Conservation (phyloP, 2,113 vertebrate genomes). For the Clarias magur region DNA sequence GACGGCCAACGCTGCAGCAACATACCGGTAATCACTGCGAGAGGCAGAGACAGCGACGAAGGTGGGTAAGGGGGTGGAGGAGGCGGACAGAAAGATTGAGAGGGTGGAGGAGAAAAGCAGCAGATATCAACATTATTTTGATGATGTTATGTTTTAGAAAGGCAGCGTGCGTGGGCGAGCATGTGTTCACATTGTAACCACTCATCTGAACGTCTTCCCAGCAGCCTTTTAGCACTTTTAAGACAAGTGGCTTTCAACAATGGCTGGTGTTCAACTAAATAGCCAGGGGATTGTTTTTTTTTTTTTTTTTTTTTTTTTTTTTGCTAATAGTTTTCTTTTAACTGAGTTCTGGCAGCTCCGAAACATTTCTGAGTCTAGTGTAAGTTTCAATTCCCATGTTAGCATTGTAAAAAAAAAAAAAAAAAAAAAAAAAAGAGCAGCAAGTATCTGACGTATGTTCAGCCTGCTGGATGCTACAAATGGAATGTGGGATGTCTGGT, state of each 20-base stretch:
- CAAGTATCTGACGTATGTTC: not conserved
- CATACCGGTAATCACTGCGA: constrained; percentile 93
- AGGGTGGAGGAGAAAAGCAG: constrained; percentile 16
- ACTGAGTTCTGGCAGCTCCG: not conserved
- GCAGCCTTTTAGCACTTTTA: not conserved
- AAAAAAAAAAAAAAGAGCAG: constrained; percentile 14
- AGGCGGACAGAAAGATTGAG: not conserved
- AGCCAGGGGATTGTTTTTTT: not conserved
- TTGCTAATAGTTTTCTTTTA: not conserved
- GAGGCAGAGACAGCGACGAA: constrained; percentile 18
- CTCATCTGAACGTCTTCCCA: not conserved
- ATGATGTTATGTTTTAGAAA: constrained; percentile 48
- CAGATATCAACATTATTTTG: constrained; percentile 21
- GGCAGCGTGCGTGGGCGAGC: constrained; percentile 62
- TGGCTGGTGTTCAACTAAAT: not conserved
- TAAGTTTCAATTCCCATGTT: not conserved
- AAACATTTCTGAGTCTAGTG: not conserved
- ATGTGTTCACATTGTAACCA: constrained; percentile 40
- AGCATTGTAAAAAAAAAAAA: not conserved
- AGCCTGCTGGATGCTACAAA: not conserved
- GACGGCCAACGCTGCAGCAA: constrained; percentile 94
- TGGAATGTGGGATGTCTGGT: not conserved
- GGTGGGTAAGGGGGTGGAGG: not conserved
- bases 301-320: not conserved
- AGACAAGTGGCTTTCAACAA: constrained; percentile 1